Evolutionary conservation across 2,888 invertebrate genomes (phyloP).

Genomic region (Orchesellides sinensis): DNA sequence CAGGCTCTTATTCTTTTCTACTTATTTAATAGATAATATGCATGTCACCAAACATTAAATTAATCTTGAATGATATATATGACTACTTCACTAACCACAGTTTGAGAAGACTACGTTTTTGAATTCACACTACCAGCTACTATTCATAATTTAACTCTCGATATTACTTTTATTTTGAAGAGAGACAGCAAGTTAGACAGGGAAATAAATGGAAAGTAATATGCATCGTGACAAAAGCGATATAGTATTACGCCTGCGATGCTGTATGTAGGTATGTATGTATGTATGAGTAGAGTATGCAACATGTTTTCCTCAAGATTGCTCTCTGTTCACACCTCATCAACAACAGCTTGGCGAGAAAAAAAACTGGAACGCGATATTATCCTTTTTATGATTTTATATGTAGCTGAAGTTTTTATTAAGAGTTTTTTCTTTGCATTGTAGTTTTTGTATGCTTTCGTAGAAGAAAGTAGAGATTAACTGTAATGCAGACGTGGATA

Average conservation of each 20-base stretch:
- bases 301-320: neutral
- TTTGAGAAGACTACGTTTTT: neutral
- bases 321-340: constrained; percentile 40
- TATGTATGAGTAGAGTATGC: neutral
- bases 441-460: neutral
- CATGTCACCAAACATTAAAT: no score
- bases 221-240: no score
- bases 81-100: no score
- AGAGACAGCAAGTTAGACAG: neutral
- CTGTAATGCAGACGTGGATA: neutral
- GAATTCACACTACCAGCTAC: neutral
- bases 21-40: no score
- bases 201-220: neutral
- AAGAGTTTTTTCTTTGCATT: neutral
- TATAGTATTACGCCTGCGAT: no score
- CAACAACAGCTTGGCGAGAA: constrained; percentile 4
- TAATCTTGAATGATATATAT: no score
- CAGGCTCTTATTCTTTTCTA: no score
- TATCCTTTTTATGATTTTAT: neutral
- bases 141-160: neutral
- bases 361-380: neutral
- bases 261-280: neutral
- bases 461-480: no score
- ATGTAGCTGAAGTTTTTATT: neutral
- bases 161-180: neutral